These are phyloP conservation scores for Sebastes trivittatus DNA, from an alignment of 2,797 vertebrate genomes.

Conservation along the genomic window DNA sequence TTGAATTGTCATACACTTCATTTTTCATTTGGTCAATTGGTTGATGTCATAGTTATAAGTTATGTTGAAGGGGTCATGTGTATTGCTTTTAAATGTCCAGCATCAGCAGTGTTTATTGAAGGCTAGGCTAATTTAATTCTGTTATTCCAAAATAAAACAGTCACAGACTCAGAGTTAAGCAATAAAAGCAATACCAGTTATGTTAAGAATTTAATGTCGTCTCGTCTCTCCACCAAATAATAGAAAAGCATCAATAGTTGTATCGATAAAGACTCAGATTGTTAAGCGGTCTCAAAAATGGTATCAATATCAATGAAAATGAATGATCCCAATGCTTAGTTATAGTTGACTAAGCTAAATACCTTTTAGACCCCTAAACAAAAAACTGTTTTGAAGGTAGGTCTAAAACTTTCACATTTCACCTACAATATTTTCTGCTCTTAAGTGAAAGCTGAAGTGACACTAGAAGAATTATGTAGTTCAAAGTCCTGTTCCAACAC, in stretches of 20 bases:
- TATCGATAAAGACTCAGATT: not conserved
- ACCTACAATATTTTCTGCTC: not conserved
- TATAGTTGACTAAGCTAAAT: not conserved
- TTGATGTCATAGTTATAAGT: not conserved
- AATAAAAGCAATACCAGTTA: not conserved
- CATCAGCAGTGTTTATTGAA: not conserved
- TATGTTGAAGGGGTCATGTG: accelerated
- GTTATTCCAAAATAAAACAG: not conserved
- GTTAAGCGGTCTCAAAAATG: not conserved
- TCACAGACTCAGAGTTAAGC: not conserved
- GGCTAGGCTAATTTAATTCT: not conserved
- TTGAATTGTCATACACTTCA: not conserved
- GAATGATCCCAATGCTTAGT: accelerated
- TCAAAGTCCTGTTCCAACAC: not conserved
- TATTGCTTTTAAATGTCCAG: too few relatives aligned
- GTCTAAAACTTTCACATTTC: not conserved
- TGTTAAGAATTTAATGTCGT: too few relatives aligned
- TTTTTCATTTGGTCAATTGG: not conserved
- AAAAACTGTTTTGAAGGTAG: not conserved
- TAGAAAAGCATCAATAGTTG: not conserved
- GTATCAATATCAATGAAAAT: not conserved
- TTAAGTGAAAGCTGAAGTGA: not conserved
- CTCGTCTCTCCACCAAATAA: not conserved
- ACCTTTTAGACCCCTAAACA: not conserved
- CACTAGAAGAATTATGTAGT: not conserved